Conservation (phyloP, 2,888 invertebrate species). For the Adelphocoris suturalis region DNA sequence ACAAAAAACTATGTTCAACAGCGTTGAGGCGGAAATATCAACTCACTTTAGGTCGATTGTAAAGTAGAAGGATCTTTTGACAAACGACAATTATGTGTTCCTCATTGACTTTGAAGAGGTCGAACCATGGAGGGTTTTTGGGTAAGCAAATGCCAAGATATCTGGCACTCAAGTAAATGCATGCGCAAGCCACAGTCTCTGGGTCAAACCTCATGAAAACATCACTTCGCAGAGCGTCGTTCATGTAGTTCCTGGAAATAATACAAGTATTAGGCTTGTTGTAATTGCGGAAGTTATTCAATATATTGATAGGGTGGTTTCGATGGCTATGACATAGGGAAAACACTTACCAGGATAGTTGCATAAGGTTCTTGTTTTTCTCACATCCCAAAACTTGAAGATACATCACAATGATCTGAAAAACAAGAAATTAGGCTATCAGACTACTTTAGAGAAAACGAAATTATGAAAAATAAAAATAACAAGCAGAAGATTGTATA, state of each 20-base stretch:
- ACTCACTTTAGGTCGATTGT: conserved; percentile 88
- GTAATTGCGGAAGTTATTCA: no score
- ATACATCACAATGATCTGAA: conserved; percentile 92
- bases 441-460: no score
- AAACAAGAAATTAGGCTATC: neutral
- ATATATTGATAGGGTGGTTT: no score
- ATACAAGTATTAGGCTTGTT: neutral
- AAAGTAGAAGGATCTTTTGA: conserved; percentile 89
- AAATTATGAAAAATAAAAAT: no score
- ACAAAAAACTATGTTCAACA: no score
- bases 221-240: conserved; percentile 97
- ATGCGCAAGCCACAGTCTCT: conserved; percentile 99
- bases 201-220: conserved; percentile 97
- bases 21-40: neutral
- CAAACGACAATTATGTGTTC: conserved; percentile 91
- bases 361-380: conserved; percentile 92
- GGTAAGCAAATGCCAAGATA: conserved; percentile 92
- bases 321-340: neutral
- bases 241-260: conserved; percentile 94
- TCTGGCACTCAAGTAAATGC: conserved; percentile 96
- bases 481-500: no score
- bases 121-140: conserved; percentile 93
- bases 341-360: conserved; percentile 90
- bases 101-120: conserved; percentile 91
- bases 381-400: conserved; percentile 94